Conservation (phyloP, 2,797 vertebrate genomes). For the Rhabdomys pumilio region DNA sequence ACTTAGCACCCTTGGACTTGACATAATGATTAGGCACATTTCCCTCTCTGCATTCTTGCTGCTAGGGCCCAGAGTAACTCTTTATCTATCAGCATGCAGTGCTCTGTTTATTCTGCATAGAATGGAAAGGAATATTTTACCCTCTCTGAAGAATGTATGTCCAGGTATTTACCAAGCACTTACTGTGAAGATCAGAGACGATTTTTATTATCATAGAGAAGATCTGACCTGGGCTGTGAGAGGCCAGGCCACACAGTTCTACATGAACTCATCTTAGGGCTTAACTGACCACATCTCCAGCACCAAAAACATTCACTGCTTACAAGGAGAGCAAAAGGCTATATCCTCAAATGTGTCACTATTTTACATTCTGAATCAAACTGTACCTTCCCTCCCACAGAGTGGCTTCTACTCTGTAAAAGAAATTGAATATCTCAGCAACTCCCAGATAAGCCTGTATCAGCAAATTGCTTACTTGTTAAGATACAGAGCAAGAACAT, state of each 20-base stretch:
- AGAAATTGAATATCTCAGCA: slow-evolving; percentile 53
- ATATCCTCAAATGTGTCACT: not conserved
- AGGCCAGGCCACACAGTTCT: slow-evolving; percentile 47
- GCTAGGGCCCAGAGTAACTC: not conserved
- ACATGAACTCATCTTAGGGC: not conserved
- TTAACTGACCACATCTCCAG: not conserved
- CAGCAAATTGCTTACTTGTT: slow-evolving; percentile 62
- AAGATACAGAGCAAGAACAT: not conserved
- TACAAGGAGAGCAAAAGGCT: not conserved
- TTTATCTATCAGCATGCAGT: not conserved
- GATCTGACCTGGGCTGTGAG: slow-evolving; percentile 26
- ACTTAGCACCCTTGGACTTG: not conserved
- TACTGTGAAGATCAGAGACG: slow-evolving; percentile 44
- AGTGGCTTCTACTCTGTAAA: slow-evolving; percentile 33
- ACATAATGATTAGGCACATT: not conserved
- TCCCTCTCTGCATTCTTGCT: not conserved
- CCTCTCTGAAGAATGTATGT: slow-evolving; percentile 20
- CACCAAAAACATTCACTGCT: not conserved
- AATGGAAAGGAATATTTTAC: slow-evolving; percentile 25
- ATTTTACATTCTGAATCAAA: slow-evolving; percentile 67
- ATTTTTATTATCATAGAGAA: slow-evolving; percentile 62
- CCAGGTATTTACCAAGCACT: not conserved
- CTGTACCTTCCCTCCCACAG: not conserved
- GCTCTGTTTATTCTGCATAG: slow-evolving; percentile 18
- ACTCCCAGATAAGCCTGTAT: slow-evolving; percentile 1